Percentiles rank a stretch among this genome's conserved stretches.
Evolutionary conservation across 2,113 vertebrate genomes (phyloP).

Genomic region (Arenaria interpres): DNA sequence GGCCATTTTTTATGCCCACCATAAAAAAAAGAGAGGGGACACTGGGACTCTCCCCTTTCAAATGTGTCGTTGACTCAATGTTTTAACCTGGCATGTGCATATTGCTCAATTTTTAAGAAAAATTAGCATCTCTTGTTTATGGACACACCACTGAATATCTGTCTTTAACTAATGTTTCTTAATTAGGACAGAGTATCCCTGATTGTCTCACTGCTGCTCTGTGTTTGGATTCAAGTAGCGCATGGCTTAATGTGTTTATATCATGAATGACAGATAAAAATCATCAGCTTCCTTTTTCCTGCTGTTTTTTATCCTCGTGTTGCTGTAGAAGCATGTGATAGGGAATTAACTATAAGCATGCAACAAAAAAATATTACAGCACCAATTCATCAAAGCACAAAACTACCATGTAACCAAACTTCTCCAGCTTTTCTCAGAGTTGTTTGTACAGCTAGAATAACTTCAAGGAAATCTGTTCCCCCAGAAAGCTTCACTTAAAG

Average conservation of each 20-base stretch:
- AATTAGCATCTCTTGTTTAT: not conserved
- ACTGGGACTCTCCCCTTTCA: not conserved
- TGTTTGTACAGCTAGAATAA: not conserved
- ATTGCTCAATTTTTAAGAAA: not conserved
- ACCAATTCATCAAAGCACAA: not conserved
- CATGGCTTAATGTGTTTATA: not conserved
- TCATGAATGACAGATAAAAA: constrained; percentile 2
- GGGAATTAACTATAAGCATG: not conserved
- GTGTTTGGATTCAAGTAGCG: not conserved
- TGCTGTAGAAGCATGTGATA: not conserved
- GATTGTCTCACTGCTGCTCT: not conserved
- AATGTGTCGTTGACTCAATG: not conserved
- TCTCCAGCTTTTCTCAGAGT: not conserved
- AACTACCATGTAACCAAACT: not conserved
- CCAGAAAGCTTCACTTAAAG: not conserved
- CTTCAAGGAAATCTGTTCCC: not conserved
- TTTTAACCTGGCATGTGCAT: not conserved
- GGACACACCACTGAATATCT: not conserved
- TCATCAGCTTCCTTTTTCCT: not conserved
- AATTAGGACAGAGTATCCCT: not conserved
- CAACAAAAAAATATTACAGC: not conserved
- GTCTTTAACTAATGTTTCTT: not conserved
- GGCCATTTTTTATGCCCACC: not conserved
- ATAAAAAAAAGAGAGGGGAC: not conserved
- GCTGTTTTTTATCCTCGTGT: not conserved